Base-by-base conservation (phyloP, 2,797 vertebrate species). In the Anas capensis region DNA sequence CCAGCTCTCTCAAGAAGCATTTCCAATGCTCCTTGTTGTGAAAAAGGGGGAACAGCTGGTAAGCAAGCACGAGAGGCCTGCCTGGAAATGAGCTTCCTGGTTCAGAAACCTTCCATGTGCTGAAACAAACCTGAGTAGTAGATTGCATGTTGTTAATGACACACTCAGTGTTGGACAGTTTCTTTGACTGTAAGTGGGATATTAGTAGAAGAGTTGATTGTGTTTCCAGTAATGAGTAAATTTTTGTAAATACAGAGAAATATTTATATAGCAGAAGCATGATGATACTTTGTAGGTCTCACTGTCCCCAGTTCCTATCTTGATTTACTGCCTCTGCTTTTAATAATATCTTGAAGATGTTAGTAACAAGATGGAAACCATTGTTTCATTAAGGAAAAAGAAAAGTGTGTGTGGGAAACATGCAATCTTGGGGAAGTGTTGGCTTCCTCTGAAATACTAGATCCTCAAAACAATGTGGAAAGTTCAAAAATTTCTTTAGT, bases 391-490 rank as follows among this genome's bases (percentile, higher is more conserved):
- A 56, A 14, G 29, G 61, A 64, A 53, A 86, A 13, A 38, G 38
- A 58, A 78, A 33, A 3, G 21, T 6, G 6, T 6, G 9, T 8
- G 4, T 23, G 36, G n/a, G 33, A 70, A 88, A 58, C 65, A 38
- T 92, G 64, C 44, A 88, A 49, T 90, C 53, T 90, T 93, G 66
- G 68, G 79, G 83, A 94, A 44, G 5, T 83, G 29, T 96, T 1
- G 5, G 5, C 31, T 91, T 95, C 57, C 36, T 88, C 46, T 94
- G 77, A 95, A 96, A 78, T 88, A 92, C 4, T 93, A 8, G 78
- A 51, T 96, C 46, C 86, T 95, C 84, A 64, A 85, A 96, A 84
- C 58, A 61, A 82, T 14, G 31, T 91, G 56, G 60, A 34, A 95
- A 94, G 81, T 85, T 95, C 3, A 85, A n/a, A 76, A 86, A 58